Conservation (phyloP, 1,140 invertebrate genomes). For the Delia radicum region DNA sequence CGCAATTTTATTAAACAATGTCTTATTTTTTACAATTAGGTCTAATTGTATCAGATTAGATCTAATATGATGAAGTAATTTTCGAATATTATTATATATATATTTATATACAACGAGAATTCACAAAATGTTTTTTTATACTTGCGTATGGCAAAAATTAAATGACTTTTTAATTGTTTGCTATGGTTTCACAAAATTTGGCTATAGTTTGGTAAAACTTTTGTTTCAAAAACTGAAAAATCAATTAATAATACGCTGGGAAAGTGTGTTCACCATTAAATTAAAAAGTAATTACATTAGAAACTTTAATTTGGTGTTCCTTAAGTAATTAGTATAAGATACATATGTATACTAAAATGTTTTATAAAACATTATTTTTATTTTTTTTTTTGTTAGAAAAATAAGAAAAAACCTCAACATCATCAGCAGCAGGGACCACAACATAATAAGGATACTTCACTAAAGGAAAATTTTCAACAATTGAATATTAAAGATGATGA, state of each 20-base stretch:
- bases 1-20: too few relatives aligned
- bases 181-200: not conserved
- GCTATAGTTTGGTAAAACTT: not conserved
- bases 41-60: too few relatives aligned
- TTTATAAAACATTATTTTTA: not conserved
- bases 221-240: not conserved
- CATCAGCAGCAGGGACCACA: not conserved
- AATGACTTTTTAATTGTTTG: not conserved
- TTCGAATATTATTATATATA: too few relatives aligned
- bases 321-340: not conserved
- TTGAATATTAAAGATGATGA: not conserved
- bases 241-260: not conserved
- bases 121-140: too few relatives aligned
- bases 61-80: too few relatives aligned
- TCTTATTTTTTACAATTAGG: too few relatives aligned
- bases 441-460: not conserved
- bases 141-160: not conserved
- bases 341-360: not conserved
- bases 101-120: too few relatives aligned
- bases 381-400: constrained; percentile 21
- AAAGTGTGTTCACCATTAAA: not conserved
- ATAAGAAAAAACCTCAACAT: constrained; percentile 21
- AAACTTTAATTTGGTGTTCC: not conserved
- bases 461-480: not conserved
- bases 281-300: not conserved